Evolutionary conservation across 2,797 vertebrate species (phyloP).

Genomic region (Hephaestus fuliginosus): DNA sequence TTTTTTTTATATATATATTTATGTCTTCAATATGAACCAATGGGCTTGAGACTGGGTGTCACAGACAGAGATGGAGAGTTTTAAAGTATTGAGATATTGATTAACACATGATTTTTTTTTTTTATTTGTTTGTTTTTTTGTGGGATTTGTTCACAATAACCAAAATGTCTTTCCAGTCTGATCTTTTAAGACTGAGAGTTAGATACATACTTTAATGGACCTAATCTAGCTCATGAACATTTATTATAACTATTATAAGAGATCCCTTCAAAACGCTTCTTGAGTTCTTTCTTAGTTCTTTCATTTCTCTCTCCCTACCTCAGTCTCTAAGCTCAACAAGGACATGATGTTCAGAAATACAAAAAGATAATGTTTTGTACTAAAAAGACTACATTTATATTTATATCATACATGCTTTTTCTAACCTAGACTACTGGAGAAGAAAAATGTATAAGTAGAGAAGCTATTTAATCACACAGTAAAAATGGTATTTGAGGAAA

Average conservation of each 20-base stretch:
- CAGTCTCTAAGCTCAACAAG: neutral
- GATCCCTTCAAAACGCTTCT: neutral
- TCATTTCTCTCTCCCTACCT: too few relatives aligned
- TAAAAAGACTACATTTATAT: neutral
- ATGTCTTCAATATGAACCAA: too few relatives aligned
- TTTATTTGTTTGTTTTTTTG: neutral
- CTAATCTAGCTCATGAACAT: neutral
- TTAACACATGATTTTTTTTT: too few relatives aligned
- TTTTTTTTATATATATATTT: too few relatives aligned
- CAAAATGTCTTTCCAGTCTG: neutral
- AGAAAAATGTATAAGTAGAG: neutral
- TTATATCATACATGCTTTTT: neutral
- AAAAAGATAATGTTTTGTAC: neutral
- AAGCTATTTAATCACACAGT: slow-evolving; percentile 20
- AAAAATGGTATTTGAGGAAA: slow-evolving; percentile 1
- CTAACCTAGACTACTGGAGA: neutral
- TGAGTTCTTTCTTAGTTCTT: too few relatives aligned
- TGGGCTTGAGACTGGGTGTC: too few relatives aligned
- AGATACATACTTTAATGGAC: too few relatives aligned
- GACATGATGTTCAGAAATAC: neutral
- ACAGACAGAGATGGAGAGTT: too few relatives aligned
- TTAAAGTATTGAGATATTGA: too few relatives aligned
- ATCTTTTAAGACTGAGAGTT: neutral
- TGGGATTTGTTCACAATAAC: neutral
- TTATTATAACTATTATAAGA: neutral